A percentile compares a stretch with the other conserved stretches of the same genome.
phyloP scores from a whole-genome alignment of 2,797 vertebrate genomes.

The Pelodytes ibericus region DNA sequence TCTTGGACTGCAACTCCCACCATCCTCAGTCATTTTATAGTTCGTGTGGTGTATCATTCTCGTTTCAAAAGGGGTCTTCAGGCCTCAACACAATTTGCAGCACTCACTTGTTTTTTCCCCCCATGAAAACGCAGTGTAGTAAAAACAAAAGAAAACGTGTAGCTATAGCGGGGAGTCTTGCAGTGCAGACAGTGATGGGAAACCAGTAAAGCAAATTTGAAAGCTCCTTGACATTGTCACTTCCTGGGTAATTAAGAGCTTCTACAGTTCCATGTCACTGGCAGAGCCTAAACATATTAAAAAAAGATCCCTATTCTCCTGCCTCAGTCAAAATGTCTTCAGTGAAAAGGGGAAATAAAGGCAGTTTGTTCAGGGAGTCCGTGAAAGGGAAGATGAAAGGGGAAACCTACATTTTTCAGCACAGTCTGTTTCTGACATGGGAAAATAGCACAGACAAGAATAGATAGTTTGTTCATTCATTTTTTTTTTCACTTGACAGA shows the following conservation, averaged over 20 bases:
- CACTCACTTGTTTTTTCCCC: no score
- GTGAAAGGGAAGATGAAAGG: conserved; percentile 73
- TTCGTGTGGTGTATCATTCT: no score
- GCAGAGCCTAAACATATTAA: conserved; percentile 59
- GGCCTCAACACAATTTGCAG: no score
- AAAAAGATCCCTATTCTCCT: conserved; percentile 65
- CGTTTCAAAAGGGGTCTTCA: no score
- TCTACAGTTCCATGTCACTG: conserved; percentile 65
- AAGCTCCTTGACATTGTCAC: conserved; percentile 78
- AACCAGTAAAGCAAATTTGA: conserved; percentile 66
- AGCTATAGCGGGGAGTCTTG: conserved; percentile 33
- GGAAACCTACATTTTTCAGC: conserved; percentile 72
- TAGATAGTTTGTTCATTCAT: conserved; percentile 71
- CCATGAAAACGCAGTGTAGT: no score
- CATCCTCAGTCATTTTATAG: no score
- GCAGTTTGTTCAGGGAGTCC: conserved; percentile 71
- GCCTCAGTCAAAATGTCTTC: conserved; percentile 64
- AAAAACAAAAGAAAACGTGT: conserved; percentile 58
- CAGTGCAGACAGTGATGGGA: conserved; percentile 71
- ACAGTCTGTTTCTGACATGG: conserved; percentile 75
- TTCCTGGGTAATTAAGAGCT: conserved; percentile 85
- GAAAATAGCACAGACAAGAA: conserved; percentile 76
- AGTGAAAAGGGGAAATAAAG: conserved; percentile 70
- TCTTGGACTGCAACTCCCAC: no score
- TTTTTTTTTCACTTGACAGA: conserved; percentile 70